These are phyloP conservation scores for Galendromus occidentalis DNA, from an alignment of 1,140 invertebrate species.

Conservation along the genomic window DNA sequence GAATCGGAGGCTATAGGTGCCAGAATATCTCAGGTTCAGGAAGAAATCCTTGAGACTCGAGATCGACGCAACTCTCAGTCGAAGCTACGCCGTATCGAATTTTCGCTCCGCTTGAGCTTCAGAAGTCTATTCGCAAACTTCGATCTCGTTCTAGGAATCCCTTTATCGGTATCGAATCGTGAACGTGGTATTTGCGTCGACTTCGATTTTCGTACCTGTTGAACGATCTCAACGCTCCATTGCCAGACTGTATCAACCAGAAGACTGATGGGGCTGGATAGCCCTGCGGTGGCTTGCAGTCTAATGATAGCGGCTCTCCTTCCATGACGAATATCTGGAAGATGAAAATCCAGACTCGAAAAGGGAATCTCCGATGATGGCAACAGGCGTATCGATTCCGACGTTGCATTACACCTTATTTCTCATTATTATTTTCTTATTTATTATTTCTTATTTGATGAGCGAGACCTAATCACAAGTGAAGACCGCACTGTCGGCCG, in stretches of 20 bases:
- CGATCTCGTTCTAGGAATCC: no score
- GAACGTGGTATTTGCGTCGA: neutral
- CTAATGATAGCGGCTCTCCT: constrained; percentile 63
- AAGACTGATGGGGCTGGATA: constrained; percentile 82
- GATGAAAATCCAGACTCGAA: neutral
- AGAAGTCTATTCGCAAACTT: no score
- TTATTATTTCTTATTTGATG: neutral
- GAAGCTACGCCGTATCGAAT: no score
- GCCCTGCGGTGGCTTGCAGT: constrained; percentile 72
- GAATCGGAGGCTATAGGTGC: no score
- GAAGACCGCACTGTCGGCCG: no score
- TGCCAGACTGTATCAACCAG: constrained; percentile 56
- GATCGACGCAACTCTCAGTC: no score
- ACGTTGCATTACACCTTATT: neutral
- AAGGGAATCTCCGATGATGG: neutral
- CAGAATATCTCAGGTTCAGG: no score
- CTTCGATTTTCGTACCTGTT: constrained; percentile 38
- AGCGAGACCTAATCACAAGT: neutral
- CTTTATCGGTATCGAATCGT: no score
- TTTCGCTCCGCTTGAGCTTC: no score
- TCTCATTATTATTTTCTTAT: neutral
- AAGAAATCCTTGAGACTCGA: no score
- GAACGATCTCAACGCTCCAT: constrained; percentile 59
- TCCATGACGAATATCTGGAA: constrained; percentile 39
- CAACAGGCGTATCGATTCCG: neutral